Evolutionary conservation across 2,113 vertebrate species (phyloP), one percentile per base, ranked within the genome.

Genomic region (Psittacara wagleri): DNA sequence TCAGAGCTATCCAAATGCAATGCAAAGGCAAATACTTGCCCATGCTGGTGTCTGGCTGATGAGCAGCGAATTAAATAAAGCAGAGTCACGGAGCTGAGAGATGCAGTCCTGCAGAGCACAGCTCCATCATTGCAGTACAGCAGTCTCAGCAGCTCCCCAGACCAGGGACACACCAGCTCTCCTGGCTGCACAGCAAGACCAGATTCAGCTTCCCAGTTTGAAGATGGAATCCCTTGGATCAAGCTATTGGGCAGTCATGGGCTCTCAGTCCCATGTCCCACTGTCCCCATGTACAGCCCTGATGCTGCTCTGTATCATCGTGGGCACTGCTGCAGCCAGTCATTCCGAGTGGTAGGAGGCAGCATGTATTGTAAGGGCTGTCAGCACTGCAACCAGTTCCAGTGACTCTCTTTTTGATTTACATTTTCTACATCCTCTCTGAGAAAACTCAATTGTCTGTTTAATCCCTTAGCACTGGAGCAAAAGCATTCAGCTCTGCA

Each of bases 391-490:
- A 83, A 48, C 70, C 83, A 83, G 74, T 67, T 86, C 74, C 80
- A 94, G 81, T 31, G 83, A 66, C 81, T 83, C 81, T 73, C 92
- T n/a, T 90, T 94, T 91, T 95, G 94, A 92, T 96, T 94, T 92
- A 94, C 78, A 91, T 94, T 95, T 96, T 82, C 86, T 88, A 37
- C 95, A 94, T 93, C 92, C 77, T 94, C 82, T 92, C 78, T 80
- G 92, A 95, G 89, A 97, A 97, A 94, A 89, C 91, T 97, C 96
- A 96, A 94, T 95, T 96, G 95, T 96, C 92, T 95, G 39, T 77
- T 95, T 95, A 96, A 96, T 96, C 86, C 94, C 67, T 89, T 49
- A 92, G 74, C 91, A 67, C 46, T 94, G 83, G 74, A 91, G 83
- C 84, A 92, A 96, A 94, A 91, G 86, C 86, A 94, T 92, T 95